These are phyloP conservation scores for Ooceraea biroi DNA, from an alignment of 1,140 invertebrate genomes.

Conservation along the genomic window DNA sequence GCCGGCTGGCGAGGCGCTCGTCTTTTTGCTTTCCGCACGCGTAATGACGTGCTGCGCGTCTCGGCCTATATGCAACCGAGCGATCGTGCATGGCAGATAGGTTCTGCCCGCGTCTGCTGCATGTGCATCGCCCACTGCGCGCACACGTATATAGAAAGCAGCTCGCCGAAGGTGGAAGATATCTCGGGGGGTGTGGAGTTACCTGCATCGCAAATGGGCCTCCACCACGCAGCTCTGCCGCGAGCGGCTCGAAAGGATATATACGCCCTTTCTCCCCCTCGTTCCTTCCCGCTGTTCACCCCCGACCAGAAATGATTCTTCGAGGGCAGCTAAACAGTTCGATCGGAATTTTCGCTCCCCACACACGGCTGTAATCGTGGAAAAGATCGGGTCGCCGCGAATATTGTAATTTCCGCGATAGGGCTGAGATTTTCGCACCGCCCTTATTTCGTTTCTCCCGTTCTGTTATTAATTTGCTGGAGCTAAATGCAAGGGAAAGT, in stretches of 20 bases:
- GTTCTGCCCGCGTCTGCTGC: constrained; percentile 70
- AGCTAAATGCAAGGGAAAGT: background rate
- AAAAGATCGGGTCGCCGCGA: constrained; percentile 16
- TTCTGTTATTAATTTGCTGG: background rate
- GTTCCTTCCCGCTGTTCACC: constrained; percentile 42
- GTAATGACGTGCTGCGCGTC: constrained; percentile 80
- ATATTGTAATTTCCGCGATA: constrained; percentile 17
- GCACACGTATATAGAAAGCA: constrained; percentile 65
- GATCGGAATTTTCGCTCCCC: constrained; percentile 64
- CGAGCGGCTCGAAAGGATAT: constrained; percentile 64
- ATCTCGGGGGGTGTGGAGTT: constrained; percentile 73
- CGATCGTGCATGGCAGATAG: constrained; percentile 83
- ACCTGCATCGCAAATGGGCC: constrained; percentile 77
- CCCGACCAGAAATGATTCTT: constrained; percentile 48
- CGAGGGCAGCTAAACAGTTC: constrained; percentile 53
- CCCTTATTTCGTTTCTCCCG: background rate
- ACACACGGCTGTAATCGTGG: constrained; percentile 30
- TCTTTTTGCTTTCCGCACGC: constrained; percentile 79
- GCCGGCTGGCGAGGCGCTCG: constrained; percentile 74
- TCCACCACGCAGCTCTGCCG: constrained; percentile 75
- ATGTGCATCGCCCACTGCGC: constrained; percentile 66
- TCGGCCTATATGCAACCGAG: constrained; percentile 79
- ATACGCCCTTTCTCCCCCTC: constrained; percentile 62
- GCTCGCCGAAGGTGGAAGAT: constrained; percentile 64
- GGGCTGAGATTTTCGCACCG: constrained; percentile 23